phyloP scores from a whole-genome alignment of 2,113 vertebrate species.

The Lepisosteus oculatus region DNA sequence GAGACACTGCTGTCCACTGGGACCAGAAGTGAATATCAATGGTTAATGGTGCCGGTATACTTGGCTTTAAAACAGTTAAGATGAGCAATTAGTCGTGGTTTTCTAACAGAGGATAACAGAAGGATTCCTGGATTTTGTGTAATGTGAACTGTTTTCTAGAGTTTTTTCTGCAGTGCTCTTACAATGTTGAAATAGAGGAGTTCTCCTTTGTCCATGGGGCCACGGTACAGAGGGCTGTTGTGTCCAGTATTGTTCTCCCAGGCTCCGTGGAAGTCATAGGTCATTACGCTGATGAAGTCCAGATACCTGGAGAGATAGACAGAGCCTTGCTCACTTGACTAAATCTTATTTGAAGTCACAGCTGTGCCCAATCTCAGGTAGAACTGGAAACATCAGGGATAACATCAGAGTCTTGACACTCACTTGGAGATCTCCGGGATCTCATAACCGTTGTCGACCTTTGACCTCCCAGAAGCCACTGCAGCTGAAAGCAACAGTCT shows the following conservation, averaged over 20 bases:
- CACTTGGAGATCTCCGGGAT: slow-evolving; percentile 49
- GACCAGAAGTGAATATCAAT: too few relatives aligned
- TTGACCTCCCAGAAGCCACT: slow-evolving; percentile 26
- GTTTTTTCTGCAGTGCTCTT: slow-evolving; percentile 2
- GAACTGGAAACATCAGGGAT: background rate
- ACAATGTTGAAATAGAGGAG: slow-evolving; percentile 51
- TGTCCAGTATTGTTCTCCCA: slow-evolving; percentile 55
- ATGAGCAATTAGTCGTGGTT: too few relatives aligned
- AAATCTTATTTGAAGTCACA: too few relatives aligned
- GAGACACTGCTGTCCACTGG: too few relatives aligned
- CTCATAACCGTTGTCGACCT: slow-evolving; percentile 47
- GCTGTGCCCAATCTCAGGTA: background rate
- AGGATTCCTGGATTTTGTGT: too few relatives aligned
- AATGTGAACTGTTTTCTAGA: too few relatives aligned
- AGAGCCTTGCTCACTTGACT: too few relatives aligned
- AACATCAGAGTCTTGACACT: slow-evolving; percentile 20
- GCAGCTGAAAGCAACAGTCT: slow-evolving; percentile 53
- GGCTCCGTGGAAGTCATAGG: slow-evolving; percentile 53
- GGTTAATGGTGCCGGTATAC: too few relatives aligned
- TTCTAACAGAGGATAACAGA: too few relatives aligned
- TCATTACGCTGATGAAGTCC: slow-evolving; percentile 66
- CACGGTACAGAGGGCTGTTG: slow-evolving; percentile 57
- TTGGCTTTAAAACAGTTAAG: too few relatives aligned
- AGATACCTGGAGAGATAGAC: slow-evolving; percentile 48
- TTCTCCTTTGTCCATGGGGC: slow-evolving; percentile 39